Base-by-base conservation (phyloP, 92 coral and sea anemone genomes). In the Chrysogorgia sp. region DNA sequence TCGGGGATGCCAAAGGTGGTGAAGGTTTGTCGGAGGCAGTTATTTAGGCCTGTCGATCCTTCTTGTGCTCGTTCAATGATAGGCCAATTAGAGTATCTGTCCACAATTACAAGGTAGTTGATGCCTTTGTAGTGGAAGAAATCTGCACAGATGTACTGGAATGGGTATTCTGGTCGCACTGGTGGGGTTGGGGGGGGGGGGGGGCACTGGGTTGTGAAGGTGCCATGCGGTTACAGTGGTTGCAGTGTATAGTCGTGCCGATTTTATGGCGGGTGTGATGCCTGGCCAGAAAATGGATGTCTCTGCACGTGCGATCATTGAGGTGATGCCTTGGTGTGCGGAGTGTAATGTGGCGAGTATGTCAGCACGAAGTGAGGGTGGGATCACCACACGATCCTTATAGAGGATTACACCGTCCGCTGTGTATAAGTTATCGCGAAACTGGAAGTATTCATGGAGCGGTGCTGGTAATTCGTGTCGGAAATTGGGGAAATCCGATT, bases 81-180 rank as follows among this genome's bases (percentile, higher is more conserved):
- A 9, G 67, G 65, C 81, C 67, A 53, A 25, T 52, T 65, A 12
- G 49, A 65, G 17, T 65, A 35, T 10, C 71, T 1, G 29, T 65
- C 52, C 13, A 65, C 71, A 15, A 63, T n/a, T n/a, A n/a, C 47
- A 13, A 64, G 47, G 40, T 77, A 77, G 63, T 62, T 63, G n/a
- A n/a, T n/a, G 71, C 82, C 82, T 34, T 29, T 40, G 71, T 76
- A 76, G 71, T 58, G 70, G 49, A 76, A 89, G 81, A 63, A 86
- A 59, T 83, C 88, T 0, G 90, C 88, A 32, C 90, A 89, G 7
- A 83, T 57, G 50, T 83, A 81, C 10, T 84, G 89, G 86, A 86
- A 82, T 24, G 88, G 88, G 74, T 79, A 83, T 3, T 22, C 1
- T 33, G 81, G 68, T 28, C 1, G 64, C 12, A 37, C 21, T 0